phyloP scores from a whole-genome alignment of 1,140 invertebrate genomes.

The Oncopodura yosiiana region DNA sequence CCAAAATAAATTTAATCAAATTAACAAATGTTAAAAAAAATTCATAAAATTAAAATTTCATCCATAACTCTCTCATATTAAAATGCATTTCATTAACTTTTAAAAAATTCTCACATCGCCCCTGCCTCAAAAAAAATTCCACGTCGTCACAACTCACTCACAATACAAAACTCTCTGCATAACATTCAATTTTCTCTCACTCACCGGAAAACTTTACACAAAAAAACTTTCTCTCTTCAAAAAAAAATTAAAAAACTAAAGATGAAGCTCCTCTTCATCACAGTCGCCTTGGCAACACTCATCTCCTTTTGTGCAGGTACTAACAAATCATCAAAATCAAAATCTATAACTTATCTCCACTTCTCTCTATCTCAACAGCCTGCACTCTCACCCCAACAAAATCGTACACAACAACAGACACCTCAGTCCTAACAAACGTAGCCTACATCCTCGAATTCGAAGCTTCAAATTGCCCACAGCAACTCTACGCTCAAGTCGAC shows the following conservation, averaged over 20 bases:
- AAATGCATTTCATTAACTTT: too few relatives aligned
- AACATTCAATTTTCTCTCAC: too few relatives aligned
- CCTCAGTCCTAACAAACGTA: constrained; percentile 66
- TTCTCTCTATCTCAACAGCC: too few relatives aligned
- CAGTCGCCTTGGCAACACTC: not conserved
- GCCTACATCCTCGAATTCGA: constrained; percentile 46
- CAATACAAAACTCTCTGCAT: too few relatives aligned
- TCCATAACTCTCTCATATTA: too few relatives aligned
- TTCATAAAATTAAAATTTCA: too few relatives aligned
- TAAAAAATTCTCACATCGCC: too few relatives aligned
- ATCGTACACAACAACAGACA: constrained; percentile 78
- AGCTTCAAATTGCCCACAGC: constrained; percentile 43
- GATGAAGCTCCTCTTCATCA: not conserved
- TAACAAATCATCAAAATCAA: not conserved
- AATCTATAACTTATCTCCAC: too few relatives aligned
- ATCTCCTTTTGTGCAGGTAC: not conserved
- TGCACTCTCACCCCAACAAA: constrained; percentile 38
- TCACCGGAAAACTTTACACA: not conserved
- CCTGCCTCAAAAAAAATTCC: too few relatives aligned
- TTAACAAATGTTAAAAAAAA: too few relatives aligned
- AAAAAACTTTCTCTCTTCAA: not conserved
- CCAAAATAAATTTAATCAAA: too few relatives aligned
- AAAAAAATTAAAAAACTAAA: not conserved
- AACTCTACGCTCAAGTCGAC: constrained; percentile 37
- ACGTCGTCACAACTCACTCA: too few relatives aligned